Evolutionary conservation across 2,797 vertebrate species (phyloP).

Genomic region (Pipistrellus kuhlii): DNA sequence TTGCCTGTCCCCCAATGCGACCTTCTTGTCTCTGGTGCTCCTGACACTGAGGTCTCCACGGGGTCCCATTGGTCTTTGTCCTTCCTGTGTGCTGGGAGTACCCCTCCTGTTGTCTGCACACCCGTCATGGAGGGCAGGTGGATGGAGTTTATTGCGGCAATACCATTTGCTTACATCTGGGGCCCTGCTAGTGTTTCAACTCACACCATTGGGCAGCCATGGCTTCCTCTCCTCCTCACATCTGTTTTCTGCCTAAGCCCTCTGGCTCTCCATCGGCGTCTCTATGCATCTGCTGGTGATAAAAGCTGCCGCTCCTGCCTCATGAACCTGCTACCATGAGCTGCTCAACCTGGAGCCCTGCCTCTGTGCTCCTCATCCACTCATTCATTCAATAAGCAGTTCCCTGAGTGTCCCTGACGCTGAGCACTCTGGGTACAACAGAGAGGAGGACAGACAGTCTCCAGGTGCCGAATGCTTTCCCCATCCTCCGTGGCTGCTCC

Average conservation of each 20-base stretch:
- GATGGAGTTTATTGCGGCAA: background rate
- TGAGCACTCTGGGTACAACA: background rate
- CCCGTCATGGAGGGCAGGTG: background rate
- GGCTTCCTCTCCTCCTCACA: background rate
- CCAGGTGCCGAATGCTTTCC: background rate
- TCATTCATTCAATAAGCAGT: background rate
- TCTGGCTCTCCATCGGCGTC: background rate
- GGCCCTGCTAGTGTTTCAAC: background rate
- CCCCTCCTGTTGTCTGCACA: background rate
- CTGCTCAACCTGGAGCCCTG: background rate
- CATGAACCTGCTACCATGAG: background rate
- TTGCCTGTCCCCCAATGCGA: background rate
- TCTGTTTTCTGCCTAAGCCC: background rate
- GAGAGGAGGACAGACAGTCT: background rate
- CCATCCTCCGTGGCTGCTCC: background rate
- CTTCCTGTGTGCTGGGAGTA: background rate
- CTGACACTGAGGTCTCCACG: rapidly evolving
- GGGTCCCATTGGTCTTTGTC: background rate
- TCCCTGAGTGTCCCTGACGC: background rate
- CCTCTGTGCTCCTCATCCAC: background rate
- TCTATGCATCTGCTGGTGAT: background rate
- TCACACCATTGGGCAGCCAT: background rate
- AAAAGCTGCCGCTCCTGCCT: background rate
- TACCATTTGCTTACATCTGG: background rate
- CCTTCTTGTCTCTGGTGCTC: background rate